phyloP scores from a whole-genome alignment of 2,113 vertebrate genomes.

The Cynocephalus volans region DNA sequence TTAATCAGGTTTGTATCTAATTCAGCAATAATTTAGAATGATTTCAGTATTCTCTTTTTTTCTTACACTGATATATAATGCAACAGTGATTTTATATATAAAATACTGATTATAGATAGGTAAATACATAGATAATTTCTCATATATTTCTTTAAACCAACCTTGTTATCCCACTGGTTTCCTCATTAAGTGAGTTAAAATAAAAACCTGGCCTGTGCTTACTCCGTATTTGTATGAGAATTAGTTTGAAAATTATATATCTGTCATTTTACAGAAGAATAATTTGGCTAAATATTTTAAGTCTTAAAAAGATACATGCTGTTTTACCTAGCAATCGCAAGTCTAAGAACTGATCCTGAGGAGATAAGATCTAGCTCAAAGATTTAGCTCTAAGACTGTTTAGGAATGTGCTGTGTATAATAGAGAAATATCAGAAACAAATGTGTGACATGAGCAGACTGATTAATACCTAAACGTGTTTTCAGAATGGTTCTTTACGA shows the following conservation, averaged over 20 bases:
- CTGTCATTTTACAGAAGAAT: not conserved
- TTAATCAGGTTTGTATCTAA: conserved; percentile 15
- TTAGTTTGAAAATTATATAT: not conserved
- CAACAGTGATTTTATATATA: not conserved
- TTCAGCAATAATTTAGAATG: conserved; percentile 11
- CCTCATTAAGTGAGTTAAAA: conserved; percentile 5
- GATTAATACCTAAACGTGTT: not conserved
- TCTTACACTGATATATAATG: not conserved
- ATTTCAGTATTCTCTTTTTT: conserved; percentile 32
- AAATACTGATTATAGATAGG: too few species aligned
- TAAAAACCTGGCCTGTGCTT: not conserved
- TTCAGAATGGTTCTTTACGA: not conserved
- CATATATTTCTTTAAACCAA: not conserved
- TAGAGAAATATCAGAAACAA: not conserved
- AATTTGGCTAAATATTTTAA: not conserved
- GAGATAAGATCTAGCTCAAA: not conserved
- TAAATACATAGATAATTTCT: not conserved
- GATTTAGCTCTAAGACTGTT: not conserved
- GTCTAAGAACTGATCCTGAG: not conserved
- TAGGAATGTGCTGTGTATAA: not conserved
- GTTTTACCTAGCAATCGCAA: not conserved
- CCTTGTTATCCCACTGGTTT: not conserved
- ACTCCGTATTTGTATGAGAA: not conserved
- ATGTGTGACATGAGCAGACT: not conserved
- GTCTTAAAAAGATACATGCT: not conserved